Evolutionary conservation across 2,888 invertebrate species (phyloP).

Genomic region (Amorpha juglandis): DNA sequence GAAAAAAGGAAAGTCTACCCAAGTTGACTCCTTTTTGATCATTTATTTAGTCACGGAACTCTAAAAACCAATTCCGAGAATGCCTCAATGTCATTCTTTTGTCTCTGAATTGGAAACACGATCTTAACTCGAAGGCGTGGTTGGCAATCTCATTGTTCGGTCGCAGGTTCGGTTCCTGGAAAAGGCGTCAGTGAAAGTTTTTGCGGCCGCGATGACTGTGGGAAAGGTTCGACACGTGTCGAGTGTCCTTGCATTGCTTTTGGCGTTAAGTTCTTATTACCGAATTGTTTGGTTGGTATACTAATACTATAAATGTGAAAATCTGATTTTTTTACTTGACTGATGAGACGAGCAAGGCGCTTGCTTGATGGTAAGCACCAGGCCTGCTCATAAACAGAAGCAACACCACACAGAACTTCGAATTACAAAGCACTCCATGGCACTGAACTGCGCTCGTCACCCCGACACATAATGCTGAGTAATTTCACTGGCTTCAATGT

Average conservation of each 20-base stretch:
- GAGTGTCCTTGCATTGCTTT: neutral
- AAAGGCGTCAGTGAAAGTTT: slow-evolving; percentile 56
- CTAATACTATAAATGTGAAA: too few relatives aligned
- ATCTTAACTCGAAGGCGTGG: slow-evolving; percentile 5
- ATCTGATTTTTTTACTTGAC: too few relatives aligned
- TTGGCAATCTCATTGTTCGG: slow-evolving; percentile 31
- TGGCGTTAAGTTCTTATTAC: neutral
- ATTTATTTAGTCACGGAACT: neutral
- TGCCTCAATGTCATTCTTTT: neutral
- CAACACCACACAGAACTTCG: too few relatives aligned
- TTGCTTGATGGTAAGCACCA: too few relatives aligned
- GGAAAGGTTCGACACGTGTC: slow-evolving; percentile 3
- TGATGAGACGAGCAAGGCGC: too few relatives aligned
- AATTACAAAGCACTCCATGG: too few relatives aligned
- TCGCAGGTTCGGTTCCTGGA: slow-evolving; percentile 52
- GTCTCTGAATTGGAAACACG: neutral
- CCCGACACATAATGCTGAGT: too few relatives aligned
- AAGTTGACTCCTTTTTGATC: too few relatives aligned
- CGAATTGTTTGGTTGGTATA: neutral
- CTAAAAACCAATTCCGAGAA: neutral
- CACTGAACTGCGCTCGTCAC: too few relatives aligned
- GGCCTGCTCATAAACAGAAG: too few relatives aligned
- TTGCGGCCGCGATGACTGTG: slow-evolving; percentile 33
- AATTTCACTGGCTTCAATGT: too few relatives aligned
- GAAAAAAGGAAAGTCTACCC: too few relatives aligned